phyloP scores from a whole-genome alignment of 2,888 invertebrate species.

The Nowickia ferox region DNA sequence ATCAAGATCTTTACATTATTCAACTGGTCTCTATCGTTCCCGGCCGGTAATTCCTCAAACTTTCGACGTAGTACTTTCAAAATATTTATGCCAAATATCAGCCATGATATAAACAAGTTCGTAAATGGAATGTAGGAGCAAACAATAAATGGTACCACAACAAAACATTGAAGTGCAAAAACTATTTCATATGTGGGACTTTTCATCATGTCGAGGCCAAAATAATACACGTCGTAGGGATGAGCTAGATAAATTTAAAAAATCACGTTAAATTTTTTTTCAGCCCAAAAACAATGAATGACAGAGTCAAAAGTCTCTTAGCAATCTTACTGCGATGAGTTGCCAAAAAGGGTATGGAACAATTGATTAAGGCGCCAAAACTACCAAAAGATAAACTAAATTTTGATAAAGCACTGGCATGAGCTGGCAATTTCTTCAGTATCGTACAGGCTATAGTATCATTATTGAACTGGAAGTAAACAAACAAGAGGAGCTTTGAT shows the following conservation, averaged over 20 bases:
- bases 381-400: conserved; percentile 58
- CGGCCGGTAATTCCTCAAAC: conserved; percentile 62
- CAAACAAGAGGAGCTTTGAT: neutral
- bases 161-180: conserved; percentile 62
- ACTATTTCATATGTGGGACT: conserved; percentile 74
- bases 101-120: conserved; percentile 73
- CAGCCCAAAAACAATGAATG: neutral
- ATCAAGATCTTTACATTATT: conserved; percentile 69
- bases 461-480: conserved; percentile 34
- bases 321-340: conserved; percentile 61
- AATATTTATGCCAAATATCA: conserved; percentile 73
- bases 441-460: conserved; percentile 46
- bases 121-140: conserved; percentile 73
- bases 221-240: conserved; percentile 63
- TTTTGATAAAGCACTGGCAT: conserved; percentile 40
- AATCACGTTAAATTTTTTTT: neutral
- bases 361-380: conserved; percentile 53
- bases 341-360: conserved; percentile 58
- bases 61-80: conserved; percentile 72
- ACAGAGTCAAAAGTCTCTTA: neutral
- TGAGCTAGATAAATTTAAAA: conserved; percentile 62
- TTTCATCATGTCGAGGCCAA: conserved; percentile 58
- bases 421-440: conserved; percentile 40
- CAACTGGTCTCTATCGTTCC: conserved; percentile 63
- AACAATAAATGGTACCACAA: conserved; percentile 68